phyloP scores from a whole-genome alignment of 2,797 vertebrate species.

The Clarias fuscus region DNA sequence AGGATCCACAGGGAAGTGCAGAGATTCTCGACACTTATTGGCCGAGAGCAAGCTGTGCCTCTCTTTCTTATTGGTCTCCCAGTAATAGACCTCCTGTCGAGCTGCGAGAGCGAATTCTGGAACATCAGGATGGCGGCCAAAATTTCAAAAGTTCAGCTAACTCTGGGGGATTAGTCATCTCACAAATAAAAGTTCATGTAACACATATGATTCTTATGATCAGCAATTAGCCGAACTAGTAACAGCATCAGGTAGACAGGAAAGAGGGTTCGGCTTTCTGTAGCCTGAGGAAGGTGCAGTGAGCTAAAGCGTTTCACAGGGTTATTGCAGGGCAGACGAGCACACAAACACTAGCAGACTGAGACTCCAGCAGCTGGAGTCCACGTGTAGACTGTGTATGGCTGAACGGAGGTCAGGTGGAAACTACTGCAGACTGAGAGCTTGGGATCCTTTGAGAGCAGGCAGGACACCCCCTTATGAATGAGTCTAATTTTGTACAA shows the following conservation, averaged over 20 bases:
- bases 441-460: constrained; percentile 30
- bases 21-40: constrained; percentile 70
- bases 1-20: constrained; percentile 71
- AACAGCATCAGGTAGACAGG: constrained; percentile 57
- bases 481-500: constrained; percentile 16
- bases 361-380: constrained; percentile 64
- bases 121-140: constrained; percentile 63
- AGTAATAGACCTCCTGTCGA: constrained; percentile 70
- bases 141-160: constrained; percentile 71
- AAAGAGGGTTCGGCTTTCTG: constrained; percentile 22
- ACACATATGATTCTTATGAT: constrained; percentile 41
- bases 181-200: constrained; percentile 54
- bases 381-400: constrained; percentile 60
- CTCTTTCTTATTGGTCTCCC: constrained; percentile 72
- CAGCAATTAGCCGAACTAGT: constrained; percentile 66
- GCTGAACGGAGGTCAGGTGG: constrained; percentile 55
- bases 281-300: constrained; percentile 42
- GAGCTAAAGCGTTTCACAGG: constrained; percentile 52
- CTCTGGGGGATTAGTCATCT: constrained; percentile 59
- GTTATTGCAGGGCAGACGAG: constrained; percentile 57
- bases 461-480: constrained; percentile 26
- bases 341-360: constrained; percentile 37
- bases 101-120: constrained; percentile 61
- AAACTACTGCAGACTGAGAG: constrained; percentile 34
- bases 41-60: constrained; percentile 68